Conservation (phyloP, 2,888 invertebrate genomes). For the Meteorus cinctellus region DNA sequence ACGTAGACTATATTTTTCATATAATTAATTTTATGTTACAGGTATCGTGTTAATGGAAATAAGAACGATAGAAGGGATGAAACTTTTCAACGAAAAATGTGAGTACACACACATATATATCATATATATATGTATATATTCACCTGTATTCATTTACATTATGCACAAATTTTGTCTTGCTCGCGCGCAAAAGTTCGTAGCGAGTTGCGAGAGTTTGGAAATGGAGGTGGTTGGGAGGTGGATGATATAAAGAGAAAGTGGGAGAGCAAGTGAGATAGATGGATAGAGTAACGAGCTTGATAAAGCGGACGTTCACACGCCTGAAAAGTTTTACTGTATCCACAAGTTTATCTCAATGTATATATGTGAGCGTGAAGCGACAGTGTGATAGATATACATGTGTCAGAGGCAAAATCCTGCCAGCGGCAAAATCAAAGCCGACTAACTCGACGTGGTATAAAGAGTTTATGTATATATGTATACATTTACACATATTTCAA, state of each 20-base stretch:
- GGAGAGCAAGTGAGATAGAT: constrained; percentile 31
- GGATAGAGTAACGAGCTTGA: constrained; percentile 30
- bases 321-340: constrained; percentile 26
- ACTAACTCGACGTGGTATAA: constrained; percentile 44
- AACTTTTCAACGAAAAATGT: constrained; percentile 25
- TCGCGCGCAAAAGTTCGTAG: neutral
- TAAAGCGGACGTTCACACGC: constrained; percentile 34
- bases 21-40: constrained; percentile 1
- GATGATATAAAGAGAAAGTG: constrained; percentile 18
- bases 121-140: neutral
- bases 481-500: neutral
- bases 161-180: constrained; percentile 7
- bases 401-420: constrained; percentile 18
- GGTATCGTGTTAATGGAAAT: neutral
- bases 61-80: neutral
- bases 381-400: neutral
- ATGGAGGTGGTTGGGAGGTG: neutral
- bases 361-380: constrained; percentile 11
- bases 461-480: constrained; percentile 23
- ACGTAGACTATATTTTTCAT: constrained; percentile 12
- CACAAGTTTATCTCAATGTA: constrained; percentile 2
- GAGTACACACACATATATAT: neutral
- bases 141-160: neutral
- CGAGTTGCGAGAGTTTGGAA: neutral
- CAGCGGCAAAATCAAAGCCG: constrained; percentile 65